A percentile compares a stretch with the other conserved stretches of the same genome.
Evolutionary conservation across 2,888 invertebrate genomes (phyloP).

Genomic region (Teleiodes luculella): DNA sequence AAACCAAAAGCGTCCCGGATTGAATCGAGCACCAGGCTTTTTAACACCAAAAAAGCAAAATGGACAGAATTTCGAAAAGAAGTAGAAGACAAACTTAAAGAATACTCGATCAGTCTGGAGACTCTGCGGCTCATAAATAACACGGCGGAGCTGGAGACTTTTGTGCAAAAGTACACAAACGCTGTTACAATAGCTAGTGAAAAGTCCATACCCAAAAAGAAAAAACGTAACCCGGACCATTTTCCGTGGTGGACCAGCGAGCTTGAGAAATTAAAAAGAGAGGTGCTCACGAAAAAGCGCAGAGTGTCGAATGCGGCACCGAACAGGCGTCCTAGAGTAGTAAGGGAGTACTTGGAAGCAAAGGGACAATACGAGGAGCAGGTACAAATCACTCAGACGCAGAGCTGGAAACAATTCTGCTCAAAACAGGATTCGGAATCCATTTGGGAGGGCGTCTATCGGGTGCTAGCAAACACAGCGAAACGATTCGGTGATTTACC

Average conservation of each 20-base stretch:
- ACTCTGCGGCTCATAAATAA: neutral
- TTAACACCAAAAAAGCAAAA: neutral
- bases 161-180: too few species aligned
- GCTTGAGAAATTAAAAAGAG: neutral
- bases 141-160: neutral
- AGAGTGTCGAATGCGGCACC: too few species aligned
- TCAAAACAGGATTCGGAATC: neutral
- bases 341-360: neutral
- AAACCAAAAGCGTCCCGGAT: too few species aligned
- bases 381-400: neutral
- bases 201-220: neutral
- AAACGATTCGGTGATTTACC: neutral
- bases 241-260: slow-evolving; percentile 7
- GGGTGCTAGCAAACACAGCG: neutral
- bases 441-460: neutral
- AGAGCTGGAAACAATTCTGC: neutral
- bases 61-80: neutral
- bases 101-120: neutral
- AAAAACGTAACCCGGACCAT: neutral
- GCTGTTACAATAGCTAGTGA: neutral
- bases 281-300: too few species aligned
- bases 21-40: neutral
- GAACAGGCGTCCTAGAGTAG: neutral
- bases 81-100: neutral
- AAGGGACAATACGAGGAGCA: slow-evolving; percentile 1